Conservation (phyloP, 2,888 invertebrate species). For the Subacronicta megacephala region DNA sequence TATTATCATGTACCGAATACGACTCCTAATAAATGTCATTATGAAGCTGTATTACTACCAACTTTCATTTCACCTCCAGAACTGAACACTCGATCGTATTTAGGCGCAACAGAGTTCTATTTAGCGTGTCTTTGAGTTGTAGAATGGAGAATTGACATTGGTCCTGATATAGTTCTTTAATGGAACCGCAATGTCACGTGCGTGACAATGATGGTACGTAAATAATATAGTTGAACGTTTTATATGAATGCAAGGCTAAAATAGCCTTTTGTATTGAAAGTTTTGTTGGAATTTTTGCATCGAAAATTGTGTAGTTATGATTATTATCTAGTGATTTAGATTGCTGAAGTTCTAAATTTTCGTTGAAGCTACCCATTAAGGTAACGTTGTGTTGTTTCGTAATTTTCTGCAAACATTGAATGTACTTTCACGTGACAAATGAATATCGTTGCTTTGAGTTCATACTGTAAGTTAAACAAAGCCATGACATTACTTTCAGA, state of each 20-base stretch:
- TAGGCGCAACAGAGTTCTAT: conserved; percentile 36
- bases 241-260: conserved; percentile 75
- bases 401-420: conserved; percentile 53
- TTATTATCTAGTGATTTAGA: conserved; percentile 60
- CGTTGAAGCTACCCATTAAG: conserved; percentile 52
- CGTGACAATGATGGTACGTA: conserved; percentile 87
- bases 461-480: conserved; percentile 31
- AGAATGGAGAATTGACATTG: conserved; percentile 48
- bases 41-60: conserved; percentile 79
- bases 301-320: conserved; percentile 55
- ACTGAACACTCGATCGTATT: conserved; percentile 42
- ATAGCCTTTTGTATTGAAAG: conserved; percentile 67
- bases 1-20: conserved; percentile 89
- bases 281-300: conserved; percentile 69
- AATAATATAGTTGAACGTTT: conserved; percentile 80
- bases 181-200: conserved; percentile 84
- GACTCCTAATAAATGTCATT: conserved; percentile 89
- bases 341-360: conserved; percentile 59
- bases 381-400: conserved; percentile 46
- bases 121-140: conserved; percentile 28
- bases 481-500: conserved; percentile 37
- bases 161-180: conserved; percentile 83
- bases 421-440: conserved; percentile 52
- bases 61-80: conserved; percentile 25
- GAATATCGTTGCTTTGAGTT: conserved; percentile 39